These are phyloP conservation scores for Siphonodentalium dalli DNA, from an alignment of 2,888 invertebrate species.

Conservation along the genomic window DNA sequence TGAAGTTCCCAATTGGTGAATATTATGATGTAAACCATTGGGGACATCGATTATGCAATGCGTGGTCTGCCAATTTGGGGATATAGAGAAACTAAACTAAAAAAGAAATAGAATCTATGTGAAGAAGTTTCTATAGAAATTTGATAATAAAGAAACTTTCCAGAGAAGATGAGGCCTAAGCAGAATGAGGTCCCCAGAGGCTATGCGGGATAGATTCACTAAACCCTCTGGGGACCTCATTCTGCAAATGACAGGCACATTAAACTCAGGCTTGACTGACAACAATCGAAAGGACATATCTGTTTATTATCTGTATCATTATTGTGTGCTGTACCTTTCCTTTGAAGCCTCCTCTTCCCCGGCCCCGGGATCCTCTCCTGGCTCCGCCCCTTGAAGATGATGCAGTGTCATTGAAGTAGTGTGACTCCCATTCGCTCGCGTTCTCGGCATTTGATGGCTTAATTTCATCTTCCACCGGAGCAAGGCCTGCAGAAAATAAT, in stretches of 20 bases:
- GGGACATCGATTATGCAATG: constrained; percentile 1
- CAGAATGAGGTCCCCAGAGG: neutral
- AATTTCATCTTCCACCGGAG: constrained; percentile 22
- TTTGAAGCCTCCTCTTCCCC: constrained; percentile 16
- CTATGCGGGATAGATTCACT: too few relatives aligned
- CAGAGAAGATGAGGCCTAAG: too few relatives aligned
- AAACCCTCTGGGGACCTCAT: too few relatives aligned
- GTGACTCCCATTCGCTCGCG: constrained; percentile 32
- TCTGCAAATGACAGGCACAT: too few relatives aligned
- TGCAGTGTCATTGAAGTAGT: constrained; percentile 28
- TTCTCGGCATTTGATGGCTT: constrained; percentile 17
- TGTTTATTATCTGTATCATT: neutral
- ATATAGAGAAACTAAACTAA: too few relatives aligned
- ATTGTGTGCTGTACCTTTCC: neutral
- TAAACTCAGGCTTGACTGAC: too few relatives aligned
- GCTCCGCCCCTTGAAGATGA: constrained; percentile 2
- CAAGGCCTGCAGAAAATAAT: constrained; percentile 14
- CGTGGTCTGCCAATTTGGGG: too few relatives aligned
- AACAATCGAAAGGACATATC: neutral
- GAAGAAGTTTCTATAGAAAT: too few relatives aligned
- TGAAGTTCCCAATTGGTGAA: too few relatives aligned
- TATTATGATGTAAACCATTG: too few relatives aligned
- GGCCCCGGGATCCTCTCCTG: constrained; percentile 9
- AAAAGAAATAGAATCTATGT: too few relatives aligned
- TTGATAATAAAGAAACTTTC: too few relatives aligned